Evolutionary conservation across 1,140 invertebrate genomes (phyloP).

Genomic region (Zaprionus lachaisei): DNA sequence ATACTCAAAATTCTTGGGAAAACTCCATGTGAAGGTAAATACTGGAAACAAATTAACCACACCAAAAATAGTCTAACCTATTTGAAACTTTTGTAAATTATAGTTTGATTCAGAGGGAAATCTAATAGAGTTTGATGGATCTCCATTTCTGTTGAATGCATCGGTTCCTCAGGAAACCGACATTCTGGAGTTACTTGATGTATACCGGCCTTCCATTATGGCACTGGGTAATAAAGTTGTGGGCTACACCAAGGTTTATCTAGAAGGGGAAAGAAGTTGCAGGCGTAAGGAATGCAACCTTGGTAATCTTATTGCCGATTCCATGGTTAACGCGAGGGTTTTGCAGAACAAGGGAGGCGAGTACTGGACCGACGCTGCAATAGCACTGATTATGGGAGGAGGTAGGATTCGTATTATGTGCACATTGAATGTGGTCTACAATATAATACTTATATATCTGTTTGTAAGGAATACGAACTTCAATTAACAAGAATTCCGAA

Average conservation of each 20-base stretch:
- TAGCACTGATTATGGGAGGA: conserved; percentile 91
- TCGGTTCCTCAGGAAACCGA: conserved; percentile 88
- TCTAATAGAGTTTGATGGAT: conserved; percentile 89
- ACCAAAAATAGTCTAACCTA: background rate
- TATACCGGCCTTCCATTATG: conserved; percentile 87
- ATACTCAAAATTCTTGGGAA: conserved; percentile 96
- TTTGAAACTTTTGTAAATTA: conserved; percentile 83
- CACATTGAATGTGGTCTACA: no score
- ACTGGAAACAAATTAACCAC: conserved; percentile 17
- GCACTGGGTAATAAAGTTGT: conserved; percentile 86
- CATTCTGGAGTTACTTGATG: conserved; percentile 87
- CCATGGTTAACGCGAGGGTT: conserved; percentile 86
- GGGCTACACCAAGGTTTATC: conserved; percentile 88
- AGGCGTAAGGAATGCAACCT: conserved; percentile 92
- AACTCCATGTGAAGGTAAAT: conserved; percentile 86
- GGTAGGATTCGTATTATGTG: conserved; percentile 44
- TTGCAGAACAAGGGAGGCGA: conserved; percentile 84
- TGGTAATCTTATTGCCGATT: conserved; percentile 92
- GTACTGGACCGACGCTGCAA: conserved; percentile 90
- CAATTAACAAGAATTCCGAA: conserved; percentile 54
- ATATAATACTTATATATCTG: background rate
- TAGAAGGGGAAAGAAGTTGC: conserved; percentile 88
- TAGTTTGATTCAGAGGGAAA: conserved; percentile 91
- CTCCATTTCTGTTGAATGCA: conserved; percentile 91
- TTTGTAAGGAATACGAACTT: conserved; percentile 60